A percentile compares a stretch with the other conserved stretches of the same genome.
These are phyloP conservation scores for Amphiura filiformis DNA, from an alignment of 35 echinoderm and acorn worm genomes.

Conservation along the genomic window DNA sequence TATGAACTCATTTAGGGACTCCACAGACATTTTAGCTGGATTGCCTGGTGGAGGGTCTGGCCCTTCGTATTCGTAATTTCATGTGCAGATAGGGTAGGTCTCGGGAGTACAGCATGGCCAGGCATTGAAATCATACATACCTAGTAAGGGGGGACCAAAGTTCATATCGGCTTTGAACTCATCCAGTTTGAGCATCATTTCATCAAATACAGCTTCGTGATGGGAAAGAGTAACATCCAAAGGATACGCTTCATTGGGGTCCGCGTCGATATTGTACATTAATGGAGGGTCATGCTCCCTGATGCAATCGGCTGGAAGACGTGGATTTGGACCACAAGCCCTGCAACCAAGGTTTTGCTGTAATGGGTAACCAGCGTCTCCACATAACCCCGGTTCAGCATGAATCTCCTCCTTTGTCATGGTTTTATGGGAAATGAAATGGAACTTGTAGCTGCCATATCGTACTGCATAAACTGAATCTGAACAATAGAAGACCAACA, in stretches of 20 bases:
- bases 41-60: too few species aligned
- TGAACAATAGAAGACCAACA: conserved; percentile 23
- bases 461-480: conserved; percentile 37
- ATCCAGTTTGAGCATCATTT: not conserved
- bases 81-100: not conserved
- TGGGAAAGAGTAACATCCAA: not conserved
- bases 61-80: too few species aligned
- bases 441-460: conserved; percentile 41
- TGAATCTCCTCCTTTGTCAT: not conserved
- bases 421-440: conserved; percentile 32
- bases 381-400: too few species aligned
- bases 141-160: not conserved
- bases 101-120: not conserved
- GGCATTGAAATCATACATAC: not conserved
- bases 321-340: not conserved
- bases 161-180: not conserved
- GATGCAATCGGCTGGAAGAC: too few species aligned
- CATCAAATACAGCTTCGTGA: not conserved
- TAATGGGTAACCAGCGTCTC: not conserved
- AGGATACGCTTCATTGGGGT: conserved; percentile 40
- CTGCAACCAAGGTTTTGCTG: not conserved
- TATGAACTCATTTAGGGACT: too few species aligned
- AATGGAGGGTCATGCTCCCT: conserved; percentile 48
- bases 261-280: conserved; percentile 35
- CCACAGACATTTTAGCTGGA: too few species aligned